Base-by-base conservation (phyloP, 1,140 invertebrate species). In the Choristoneura fumiferana region DNA sequence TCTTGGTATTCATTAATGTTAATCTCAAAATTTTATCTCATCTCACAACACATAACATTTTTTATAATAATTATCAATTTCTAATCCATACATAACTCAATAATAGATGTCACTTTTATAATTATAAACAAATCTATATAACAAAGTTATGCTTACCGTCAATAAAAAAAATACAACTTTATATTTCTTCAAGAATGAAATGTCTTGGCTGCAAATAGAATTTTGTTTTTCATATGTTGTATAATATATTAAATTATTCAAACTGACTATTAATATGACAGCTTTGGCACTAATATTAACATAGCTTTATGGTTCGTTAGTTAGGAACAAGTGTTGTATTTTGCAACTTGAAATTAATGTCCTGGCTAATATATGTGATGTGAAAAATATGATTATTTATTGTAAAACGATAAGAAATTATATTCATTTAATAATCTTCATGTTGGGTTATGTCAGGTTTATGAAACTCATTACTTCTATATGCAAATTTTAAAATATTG, bases 161-260 rank as follows among this genome's bases (percentile, higher is more conserved):
- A 17, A 5, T n/a, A 22, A n/a, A 29, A 5, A 33, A 12, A 33
- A 22, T n/a, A 2, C 22, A 29, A 29, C 22, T 2, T 29, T 6
- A 6, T 6, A 29, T 29, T 29, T 6, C 22, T 6, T 2, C 6
- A 29, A 29, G 2, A 29, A 29, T 6, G 2, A 3, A 29, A 29
- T 22, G 22, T 9, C 8, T 49, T 12, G n/a, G 22, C 43, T 49
- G 43, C 10, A 49, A 49, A 29, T 29, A 0, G 22, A 49, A 49
- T 1, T 49, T 49, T 29, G 43, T 49, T 49, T 22, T 29, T 22
- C 29, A 17, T 49, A 4, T 10, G 18, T 29, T 49, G 17, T 12
- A 49, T 49, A 49, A 29, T 10, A 49, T 49, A 49, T 49, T 49
- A 49, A 49, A 49, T 49, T 49, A 49, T 49, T 29, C 43, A 10